A percentile compares a stretch with the other conserved stretches of the same genome.
phyloP scores from a whole-genome alignment of 2,888 invertebrate genomes.

The Andrena bicolor region DNA sequence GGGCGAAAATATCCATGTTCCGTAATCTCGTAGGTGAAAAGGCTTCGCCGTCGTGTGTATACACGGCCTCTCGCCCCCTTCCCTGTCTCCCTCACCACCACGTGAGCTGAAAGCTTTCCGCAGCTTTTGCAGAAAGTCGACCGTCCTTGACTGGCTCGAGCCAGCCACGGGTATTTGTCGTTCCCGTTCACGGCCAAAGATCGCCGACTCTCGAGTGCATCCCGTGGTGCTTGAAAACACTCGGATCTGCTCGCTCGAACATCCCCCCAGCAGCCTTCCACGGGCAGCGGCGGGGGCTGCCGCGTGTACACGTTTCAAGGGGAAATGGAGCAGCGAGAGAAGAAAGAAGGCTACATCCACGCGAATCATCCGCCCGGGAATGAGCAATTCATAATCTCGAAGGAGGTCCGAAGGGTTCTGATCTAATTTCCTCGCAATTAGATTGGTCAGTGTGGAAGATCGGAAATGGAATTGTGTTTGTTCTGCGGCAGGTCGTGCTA shows the following conservation, averaged over 20 bases:
- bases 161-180: conserved; percentile 39
- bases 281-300: no score
- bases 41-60: conserved; percentile 57
- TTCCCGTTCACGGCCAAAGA: conserved; percentile 68
- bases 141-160: conserved; percentile 71
- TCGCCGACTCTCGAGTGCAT: conserved; percentile 55
- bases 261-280: conserved; percentile 7
- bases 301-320: neutral
- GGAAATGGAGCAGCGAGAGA: no score
- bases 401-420: neutral
- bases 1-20: conserved; percentile 61
- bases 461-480: neutral
- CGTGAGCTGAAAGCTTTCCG: conserved; percentile 47
- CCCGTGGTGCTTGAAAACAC: conserved; percentile 41
- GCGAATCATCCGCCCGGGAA: neutral
- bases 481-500: no score
- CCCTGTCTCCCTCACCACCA: conserved; percentile 16
- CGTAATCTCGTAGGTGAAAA: conserved; percentile 62
- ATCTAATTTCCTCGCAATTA: neutral
- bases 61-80: conserved; percentile 9
- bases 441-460: neutral
- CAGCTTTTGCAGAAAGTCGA: conserved; percentile 50
- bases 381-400: conserved; percentile 11
- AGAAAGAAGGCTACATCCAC: neutral
- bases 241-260: conserved; percentile 31